Percentiles rank a stretch among this genome's conserved stretches.
Conservation (phyloP, 1,140 invertebrate genomes). For the Maniola jurtina region DNA sequence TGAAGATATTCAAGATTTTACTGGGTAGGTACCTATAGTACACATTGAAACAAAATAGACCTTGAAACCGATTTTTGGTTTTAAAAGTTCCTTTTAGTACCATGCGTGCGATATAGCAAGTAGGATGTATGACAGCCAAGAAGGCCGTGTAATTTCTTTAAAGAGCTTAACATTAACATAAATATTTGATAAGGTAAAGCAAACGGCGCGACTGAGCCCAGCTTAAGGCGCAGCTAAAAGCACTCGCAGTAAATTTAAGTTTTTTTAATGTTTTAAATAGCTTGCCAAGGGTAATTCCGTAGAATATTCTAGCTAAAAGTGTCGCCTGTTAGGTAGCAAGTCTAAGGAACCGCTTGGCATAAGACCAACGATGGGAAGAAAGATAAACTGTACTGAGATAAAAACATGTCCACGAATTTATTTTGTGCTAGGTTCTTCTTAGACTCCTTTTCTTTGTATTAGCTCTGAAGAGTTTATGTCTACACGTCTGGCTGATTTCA, state of each 20-base stretch:
- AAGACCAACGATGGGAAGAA: slow-evolving; percentile 31
- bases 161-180: slow-evolving; percentile 19
- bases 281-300: slow-evolving; percentile 38
- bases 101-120: too few relatives aligned
- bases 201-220: slow-evolving; percentile 20
- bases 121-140: not conserved
- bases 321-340: slow-evolving; percentile 35
- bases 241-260: slow-evolving; percentile 26
- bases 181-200: slow-evolving; percentile 25
- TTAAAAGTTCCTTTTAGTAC: too few relatives aligned
- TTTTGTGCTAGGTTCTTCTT: slow-evolving; percentile 32
- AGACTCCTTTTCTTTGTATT: slow-evolving; percentile 17
- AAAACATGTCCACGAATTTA: slow-evolving; percentile 37
- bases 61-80: too few relatives aligned
- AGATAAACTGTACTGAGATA: slow-evolving; percentile 35
- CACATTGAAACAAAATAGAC: too few relatives aligned
- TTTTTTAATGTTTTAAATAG: slow-evolving; percentile 33
- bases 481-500: not conserved
- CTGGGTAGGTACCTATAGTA: too few relatives aligned
- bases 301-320: slow-evolving; percentile 36
- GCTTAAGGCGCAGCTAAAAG: slow-evolving; percentile 24
- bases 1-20: too few relatives aligned
- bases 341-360: slow-evolving; percentile 39
- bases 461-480: slow-evolving; percentile 9
- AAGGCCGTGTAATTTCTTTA: slow-evolving; percentile 1